Percentiles rank a stretch among this genome's conserved stretches.
phyloP scores from a whole-genome alignment of 2,888 invertebrate species.

The Schizotus pectinicornis region DNA sequence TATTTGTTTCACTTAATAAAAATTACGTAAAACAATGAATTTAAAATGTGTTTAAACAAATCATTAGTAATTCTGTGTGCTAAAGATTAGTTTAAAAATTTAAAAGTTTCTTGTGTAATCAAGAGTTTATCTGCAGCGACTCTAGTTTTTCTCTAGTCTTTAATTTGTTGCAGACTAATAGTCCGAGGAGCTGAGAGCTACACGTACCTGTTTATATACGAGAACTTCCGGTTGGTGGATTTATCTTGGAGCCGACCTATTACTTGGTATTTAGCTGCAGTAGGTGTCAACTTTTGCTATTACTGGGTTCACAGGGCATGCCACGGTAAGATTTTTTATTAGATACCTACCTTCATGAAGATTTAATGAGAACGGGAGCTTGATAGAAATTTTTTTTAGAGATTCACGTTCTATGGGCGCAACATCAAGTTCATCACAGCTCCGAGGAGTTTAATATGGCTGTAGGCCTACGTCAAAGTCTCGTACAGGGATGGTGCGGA shows the following conservation, averaged over 20 bases:
- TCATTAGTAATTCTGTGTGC: no score
- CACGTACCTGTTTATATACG: conserved; percentile 76
- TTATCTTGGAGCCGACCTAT: conserved; percentile 79
- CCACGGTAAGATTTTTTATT: conserved; percentile 69
- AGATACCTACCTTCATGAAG: not conserved
- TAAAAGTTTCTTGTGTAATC: no score
- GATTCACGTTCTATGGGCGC: conserved; percentile 85
- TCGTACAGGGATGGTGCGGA: conserved; percentile 80
- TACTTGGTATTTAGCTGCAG: conserved; percentile 82
- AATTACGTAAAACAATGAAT: no score
- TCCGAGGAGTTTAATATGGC: conserved; percentile 89
- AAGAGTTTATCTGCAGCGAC: no score
- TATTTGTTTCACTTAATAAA: no score
- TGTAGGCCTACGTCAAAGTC: conserved; percentile 81
- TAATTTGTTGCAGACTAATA: conserved; percentile 65
- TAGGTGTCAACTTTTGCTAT: conserved; percentile 86
- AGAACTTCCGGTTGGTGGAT: conserved; percentile 72
- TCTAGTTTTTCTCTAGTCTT: no score
- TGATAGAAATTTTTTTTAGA: conserved; percentile 65
- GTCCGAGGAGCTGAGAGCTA: no score
- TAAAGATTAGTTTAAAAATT: no score
- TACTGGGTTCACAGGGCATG: conserved; percentile 91
- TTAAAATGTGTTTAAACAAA: no score
- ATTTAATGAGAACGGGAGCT: not conserved
- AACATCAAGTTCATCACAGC: conserved; percentile 91